These are phyloP conservation scores for Buceros bicornis DNA, from an alignment of 2,797 vertebrate genomes.

Conservation along the genomic window DNA sequence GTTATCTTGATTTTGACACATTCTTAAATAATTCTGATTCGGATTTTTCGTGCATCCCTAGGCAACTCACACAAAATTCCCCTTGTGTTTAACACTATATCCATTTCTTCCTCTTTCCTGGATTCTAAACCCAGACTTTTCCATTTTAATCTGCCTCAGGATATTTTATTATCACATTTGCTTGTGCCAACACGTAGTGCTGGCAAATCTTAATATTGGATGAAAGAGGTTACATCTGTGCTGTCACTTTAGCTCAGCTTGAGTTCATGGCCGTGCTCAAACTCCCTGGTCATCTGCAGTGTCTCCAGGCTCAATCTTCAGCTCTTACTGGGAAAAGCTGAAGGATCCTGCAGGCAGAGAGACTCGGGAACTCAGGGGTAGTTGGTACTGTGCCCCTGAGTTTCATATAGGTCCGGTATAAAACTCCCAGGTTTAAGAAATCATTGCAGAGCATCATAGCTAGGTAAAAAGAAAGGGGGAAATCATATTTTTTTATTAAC, in stretches of 20 bases:
- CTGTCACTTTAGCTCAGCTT: background rate
- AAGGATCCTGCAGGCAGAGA: background rate
- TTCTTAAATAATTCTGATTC: background rate
- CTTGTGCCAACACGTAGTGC: fast-evolving
- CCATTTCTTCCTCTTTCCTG: background rate
- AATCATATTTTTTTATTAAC: background rate
- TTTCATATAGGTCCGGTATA: background rate
- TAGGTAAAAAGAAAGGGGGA: background rate
- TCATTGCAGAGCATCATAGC: background rate
- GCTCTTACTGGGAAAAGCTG: background rate
- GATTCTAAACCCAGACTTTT: background rate
- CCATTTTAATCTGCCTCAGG: background rate
- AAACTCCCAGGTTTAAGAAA: background rate
- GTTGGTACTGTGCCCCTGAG: no score
- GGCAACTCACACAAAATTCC: fast-evolving
- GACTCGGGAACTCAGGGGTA: background rate
- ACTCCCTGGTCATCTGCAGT: background rate
- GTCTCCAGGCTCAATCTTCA: background rate
- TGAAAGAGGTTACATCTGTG: background rate
- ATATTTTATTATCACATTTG: background rate
- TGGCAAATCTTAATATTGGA: background rate
- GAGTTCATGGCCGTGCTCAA: background rate
- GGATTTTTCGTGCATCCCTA: background rate
- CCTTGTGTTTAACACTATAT: fast-evolving
- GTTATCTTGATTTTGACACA: background rate